Evolutionary conservation across 2,113 vertebrate species (phyloP), one percentile per base, ranked within the genome.

Genomic region (Otocyon megalotis): DNA sequence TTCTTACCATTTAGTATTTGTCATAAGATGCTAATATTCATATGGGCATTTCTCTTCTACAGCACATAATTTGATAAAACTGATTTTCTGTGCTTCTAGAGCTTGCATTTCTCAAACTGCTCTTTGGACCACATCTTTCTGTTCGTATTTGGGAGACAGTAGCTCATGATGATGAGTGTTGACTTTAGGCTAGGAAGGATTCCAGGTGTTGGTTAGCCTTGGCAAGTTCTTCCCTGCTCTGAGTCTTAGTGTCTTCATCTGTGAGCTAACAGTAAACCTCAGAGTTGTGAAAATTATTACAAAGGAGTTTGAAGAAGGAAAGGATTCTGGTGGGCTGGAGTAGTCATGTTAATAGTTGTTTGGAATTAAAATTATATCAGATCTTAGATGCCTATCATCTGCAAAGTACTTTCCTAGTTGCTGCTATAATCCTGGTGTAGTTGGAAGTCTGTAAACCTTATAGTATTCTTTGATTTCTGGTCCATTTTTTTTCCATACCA

Each of bases 401-500:
- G 54, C 90, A 88, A 35, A 71, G 35, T 60, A 83, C 58, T 93
- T 96, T 77, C 43, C 63, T 87, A 43, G 71, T 96, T 62, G 83
- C 92, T 84, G 77, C 54, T 95, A 0, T 82, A 71, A 91, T 71
- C 71, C 12, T 72, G 37, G 7, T 50, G 8, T 72, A 85, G 53
- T 87, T 90, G 67, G 12, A 97, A 89, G 35, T 94, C 81, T 93
- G 53, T 95, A 94, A 96, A 93, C 74, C 28, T 86, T 82, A 62
- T 15, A 84, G 72, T 88, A 48, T 65, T 87, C 43, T 93, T 94
- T 93, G 87, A 90, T 97, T 96, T 96, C 81, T 97, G 77, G 43
- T 83, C 58, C 48, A 26, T 80, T 88, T 96, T 48, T 30, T 30
- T 74, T 20, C 74, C 28, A 74, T 19, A 80, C 54, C 81, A 97